Evolutionary conservation across 1,140 invertebrate species (phyloP).

Genomic region (Nilaparvata lugens): DNA sequence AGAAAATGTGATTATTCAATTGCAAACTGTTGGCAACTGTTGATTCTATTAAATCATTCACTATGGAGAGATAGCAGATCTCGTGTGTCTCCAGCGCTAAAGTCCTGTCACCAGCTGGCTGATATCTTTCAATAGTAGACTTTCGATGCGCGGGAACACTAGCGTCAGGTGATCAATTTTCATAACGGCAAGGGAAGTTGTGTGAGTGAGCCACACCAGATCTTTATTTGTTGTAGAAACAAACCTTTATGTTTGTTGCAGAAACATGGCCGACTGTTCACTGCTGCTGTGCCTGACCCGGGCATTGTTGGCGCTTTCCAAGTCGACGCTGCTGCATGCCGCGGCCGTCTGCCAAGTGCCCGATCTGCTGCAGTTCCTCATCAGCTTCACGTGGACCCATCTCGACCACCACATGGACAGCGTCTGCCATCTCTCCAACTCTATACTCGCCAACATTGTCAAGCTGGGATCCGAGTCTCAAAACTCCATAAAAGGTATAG

Average conservation of each 20-base stretch:
- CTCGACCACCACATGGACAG: conserved; percentile 46
- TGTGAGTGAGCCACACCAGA: no score
- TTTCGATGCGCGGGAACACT: not conserved
- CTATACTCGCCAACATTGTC: conserved; percentile 36
- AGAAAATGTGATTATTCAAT: no score
- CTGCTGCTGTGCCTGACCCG: not conserved
- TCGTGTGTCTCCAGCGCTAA: no score
- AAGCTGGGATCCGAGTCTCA: conserved; percentile 24
- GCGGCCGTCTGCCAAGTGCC: conserved; percentile 7
- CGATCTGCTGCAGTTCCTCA: conserved; percentile 22
- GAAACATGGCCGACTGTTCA: not conserved
- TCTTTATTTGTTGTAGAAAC: not conserved
- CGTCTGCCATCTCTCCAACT: conserved; percentile 42
- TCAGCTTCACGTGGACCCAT: conserved; percentile 38
- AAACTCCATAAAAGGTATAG: not conserved
- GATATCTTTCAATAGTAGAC: no score
- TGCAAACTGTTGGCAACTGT: no score
- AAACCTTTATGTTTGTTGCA: not conserved
- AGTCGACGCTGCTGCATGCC: not conserved
- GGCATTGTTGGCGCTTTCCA: not conserved
- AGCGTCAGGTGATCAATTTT: no score
- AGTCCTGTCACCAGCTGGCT: no score
- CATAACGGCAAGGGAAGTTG: no score
- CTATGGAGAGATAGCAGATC: no score
- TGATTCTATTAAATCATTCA: no score